These are phyloP conservation scores for Galeopterus variegatus DNA, from an alignment of 2,113 vertebrate genomes.

Conservation along the genomic window DNA sequence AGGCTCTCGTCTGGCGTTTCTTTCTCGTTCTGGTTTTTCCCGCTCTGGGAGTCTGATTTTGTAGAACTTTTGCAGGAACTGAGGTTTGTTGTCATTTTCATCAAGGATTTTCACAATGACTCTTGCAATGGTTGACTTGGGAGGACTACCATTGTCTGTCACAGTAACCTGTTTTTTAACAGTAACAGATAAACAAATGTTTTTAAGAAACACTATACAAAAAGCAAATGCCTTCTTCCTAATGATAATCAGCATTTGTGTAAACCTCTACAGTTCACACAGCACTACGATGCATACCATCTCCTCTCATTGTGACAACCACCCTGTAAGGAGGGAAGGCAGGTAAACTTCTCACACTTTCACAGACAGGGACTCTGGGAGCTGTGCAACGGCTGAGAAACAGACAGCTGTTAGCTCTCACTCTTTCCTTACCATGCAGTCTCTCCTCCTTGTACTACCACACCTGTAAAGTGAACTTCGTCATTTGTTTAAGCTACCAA, in stretches of 20 bases:
- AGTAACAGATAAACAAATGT: background rate
- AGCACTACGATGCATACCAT: background rate
- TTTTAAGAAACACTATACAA: background rate
- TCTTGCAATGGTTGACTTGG: constrained; percentile 93
- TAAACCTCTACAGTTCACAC: background rate
- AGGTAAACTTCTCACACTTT: background rate
- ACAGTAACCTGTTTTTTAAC: constrained; percentile 92
- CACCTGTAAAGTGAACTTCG: background rate
- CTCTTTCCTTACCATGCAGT: too few species aligned
- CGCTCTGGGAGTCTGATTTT: constrained; percentile 97
- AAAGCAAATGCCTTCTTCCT: background rate
- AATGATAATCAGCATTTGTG: background rate
- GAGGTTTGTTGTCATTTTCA: constrained; percentile 97
- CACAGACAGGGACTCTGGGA: accelerated
- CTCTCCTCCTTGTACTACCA: accelerated
- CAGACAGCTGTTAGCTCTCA: accelerated
- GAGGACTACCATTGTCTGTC: constrained; percentile 93
- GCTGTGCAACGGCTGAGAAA: accelerated
- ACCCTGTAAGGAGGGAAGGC: background rate
- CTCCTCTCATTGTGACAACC: background rate
- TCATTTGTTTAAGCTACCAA: background rate
- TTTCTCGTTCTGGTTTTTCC: constrained; percentile 92
- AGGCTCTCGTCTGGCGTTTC: constrained; percentile 91
- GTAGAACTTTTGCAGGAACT: constrained; percentile 98
- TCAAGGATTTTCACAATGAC: constrained; percentile 97